Evolutionary conservation across 2,797 vertebrate genomes (phyloP), one percentile per base, ranked within the genome.

Genomic region (Typhlichthys eigenmanni): DNA sequence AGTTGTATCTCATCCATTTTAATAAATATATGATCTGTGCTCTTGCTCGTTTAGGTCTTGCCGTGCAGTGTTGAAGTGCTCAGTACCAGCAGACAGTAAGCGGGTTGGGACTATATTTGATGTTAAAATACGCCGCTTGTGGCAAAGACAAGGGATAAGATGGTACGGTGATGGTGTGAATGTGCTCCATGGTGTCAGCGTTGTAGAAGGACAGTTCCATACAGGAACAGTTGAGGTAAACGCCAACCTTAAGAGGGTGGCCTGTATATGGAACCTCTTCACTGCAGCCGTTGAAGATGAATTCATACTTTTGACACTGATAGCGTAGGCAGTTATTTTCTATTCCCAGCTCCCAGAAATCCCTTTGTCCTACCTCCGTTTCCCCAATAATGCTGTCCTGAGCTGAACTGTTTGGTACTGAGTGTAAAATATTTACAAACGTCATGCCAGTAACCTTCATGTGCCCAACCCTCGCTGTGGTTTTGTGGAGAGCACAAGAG

Each of bases 321-420:
- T 34, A 76, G 54, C 60, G 64, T 4, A 79, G 46, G 43, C 60
- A 68, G 32, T 68, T 0, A 48, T 54, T n/a, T n/a, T 49, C 38
- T 3, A 89, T 38, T 0, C 86, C 86, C 0, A 89, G 5, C 14
- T 71, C 71, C 87, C 85, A 89, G 46, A 72, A 76, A 2, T 38
- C 29, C 32, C 80, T 78, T 8, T 38, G 38, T 1, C 82, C 71
- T 4, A 88, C 77, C 3, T 87, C 80, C 45, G 76, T 32, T 69
- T 90, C n/a, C 87, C 83, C 82, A 84, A 76, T 87, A 91, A 68
- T 86, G 79, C 61, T 82, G 75, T 5, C 82, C 79, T 12, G 70
- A 66, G 0, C 32, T 66, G 62, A 79, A 85, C 43, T 50, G 1
- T 29, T 52, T 65, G 13, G 16, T 24, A 48, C 68, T 72, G 4